Conservation (phyloP, 2,113 vertebrate genomes). For the Etheostoma spectabile region DNA sequence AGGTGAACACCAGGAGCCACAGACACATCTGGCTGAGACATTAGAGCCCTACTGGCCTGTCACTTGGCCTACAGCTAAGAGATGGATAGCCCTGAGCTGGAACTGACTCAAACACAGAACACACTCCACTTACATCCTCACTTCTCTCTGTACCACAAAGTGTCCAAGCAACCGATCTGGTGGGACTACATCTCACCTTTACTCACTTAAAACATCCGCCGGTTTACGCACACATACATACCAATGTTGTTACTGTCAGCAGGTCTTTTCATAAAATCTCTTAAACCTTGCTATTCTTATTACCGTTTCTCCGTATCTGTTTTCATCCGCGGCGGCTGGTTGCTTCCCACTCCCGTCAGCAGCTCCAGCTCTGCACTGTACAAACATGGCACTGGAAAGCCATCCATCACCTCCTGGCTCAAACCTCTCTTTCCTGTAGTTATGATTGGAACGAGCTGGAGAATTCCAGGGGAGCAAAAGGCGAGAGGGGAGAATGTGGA, state of each 20-base stretch:
- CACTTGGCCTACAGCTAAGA: slow-evolving; percentile 37
- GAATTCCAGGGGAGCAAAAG: slow-evolving; percentile 56
- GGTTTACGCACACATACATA: not conserved
- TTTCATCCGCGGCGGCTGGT: slow-evolving; percentile 41
- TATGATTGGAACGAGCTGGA: slow-evolving; percentile 68
- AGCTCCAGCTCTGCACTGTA: slow-evolving; percentile 69
- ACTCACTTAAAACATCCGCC: not conserved
- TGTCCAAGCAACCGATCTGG: slow-evolving; percentile 3
- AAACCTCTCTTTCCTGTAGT: slow-evolving; percentile 56
- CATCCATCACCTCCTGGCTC: slow-evolving; percentile 73
- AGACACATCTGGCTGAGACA: slow-evolving; percentile 65
- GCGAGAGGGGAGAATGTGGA: slow-evolving; percentile 35
- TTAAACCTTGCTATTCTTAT: slow-evolving; percentile 30
- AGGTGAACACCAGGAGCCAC: slow-evolving; percentile 10
- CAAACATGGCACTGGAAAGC: slow-evolving; percentile 70
- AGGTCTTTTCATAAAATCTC: slow-evolving; percentile 24
- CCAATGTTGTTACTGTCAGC: slow-evolving; percentile 9
- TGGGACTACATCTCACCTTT: slow-evolving; percentile 3
- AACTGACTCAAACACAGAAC: slow-evolving; percentile 42
- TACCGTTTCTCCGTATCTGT: slow-evolving; percentile 33
- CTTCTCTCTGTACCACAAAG: not conserved
- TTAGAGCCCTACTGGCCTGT: slow-evolving; percentile 61
- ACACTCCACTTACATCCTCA: slow-evolving; percentile 16
- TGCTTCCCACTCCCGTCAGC: slow-evolving; percentile 41
- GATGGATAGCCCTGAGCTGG: slow-evolving; percentile 57